Conservation (phyloP, 1,140 invertebrate species). For the Melitaea cinxia region DNA sequence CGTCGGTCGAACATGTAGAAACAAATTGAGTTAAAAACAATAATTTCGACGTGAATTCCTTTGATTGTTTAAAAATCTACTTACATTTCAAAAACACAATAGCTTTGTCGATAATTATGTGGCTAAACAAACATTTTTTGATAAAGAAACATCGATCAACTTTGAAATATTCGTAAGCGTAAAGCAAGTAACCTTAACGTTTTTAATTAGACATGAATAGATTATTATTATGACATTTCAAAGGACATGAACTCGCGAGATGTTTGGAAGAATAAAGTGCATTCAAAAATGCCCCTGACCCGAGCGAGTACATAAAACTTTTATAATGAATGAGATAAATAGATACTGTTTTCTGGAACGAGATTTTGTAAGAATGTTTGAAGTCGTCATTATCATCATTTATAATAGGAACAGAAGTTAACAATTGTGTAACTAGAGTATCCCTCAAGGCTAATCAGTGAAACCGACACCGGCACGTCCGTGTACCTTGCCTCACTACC, state of each 20-base stretch:
- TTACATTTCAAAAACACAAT: constrained; percentile 55
- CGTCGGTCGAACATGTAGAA: too few species aligned
- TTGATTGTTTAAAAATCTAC: constrained; percentile 54
- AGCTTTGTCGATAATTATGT: constrained; percentile 63
- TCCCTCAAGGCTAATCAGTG: constrained; percentile 64
- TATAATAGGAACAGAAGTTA: constrained; percentile 29
- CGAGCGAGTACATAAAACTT: not conserved
- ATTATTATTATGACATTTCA: constrained; percentile 2
- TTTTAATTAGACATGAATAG: not conserved
- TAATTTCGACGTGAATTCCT: constrained; percentile 62
- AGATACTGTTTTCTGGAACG: not conserved
- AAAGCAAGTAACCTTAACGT: not conserved
- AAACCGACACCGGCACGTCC: constrained; percentile 66
- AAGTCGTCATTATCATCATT: constrained; percentile 11
- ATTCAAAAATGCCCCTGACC: constrained; percentile 8
- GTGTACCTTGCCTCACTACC: constrained; percentile 58
- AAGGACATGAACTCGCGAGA: constrained; percentile 11
- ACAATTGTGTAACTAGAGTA: constrained; percentile 56
- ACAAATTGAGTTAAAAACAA: constrained; percentile 43
- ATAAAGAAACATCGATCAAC: constrained; percentile 14
- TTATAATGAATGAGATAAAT: not conserved
- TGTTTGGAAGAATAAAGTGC: constrained; percentile 6
- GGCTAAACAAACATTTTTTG: constrained; percentile 58
- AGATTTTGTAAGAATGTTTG: not conserved
- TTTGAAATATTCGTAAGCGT: not conserved